Evolutionary conservation across 2,113 vertebrate genomes (phyloP), one percentile per base, ranked within the genome.

Genomic region (Sorex araneus): DNA sequence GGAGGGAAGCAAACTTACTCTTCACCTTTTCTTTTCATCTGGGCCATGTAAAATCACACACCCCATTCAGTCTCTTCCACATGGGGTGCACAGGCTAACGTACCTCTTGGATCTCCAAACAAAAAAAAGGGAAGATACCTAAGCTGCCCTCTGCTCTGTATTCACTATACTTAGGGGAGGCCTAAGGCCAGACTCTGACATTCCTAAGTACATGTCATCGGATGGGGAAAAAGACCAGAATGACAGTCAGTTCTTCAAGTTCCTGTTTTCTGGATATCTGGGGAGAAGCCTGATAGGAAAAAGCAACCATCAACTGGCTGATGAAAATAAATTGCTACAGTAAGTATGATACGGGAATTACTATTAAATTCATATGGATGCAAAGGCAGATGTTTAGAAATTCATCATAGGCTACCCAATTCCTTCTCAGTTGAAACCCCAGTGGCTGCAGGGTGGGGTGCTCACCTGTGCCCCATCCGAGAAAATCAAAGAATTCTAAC

Each of bases 281-380:
- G 64, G 32, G 76, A 79, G 28, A 87, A 43, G 40, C 28, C 77
- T 77, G 70, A 30, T 16, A 89, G 74, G 74, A 78, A 75, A 80
- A 69, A 70, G 8, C 1, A 23, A 88, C 74, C 27, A 89, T 81
- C 74, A 92, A 77, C 63, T 69, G 69, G 36, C 75, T 67, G 40
- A 36, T 71, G 80, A 77, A 92, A 90, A 83, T 47, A 76, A 82
- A 84, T 69, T 82, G 69, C 63, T 80, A n/a, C 84, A 94, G 73
- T 87, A 70, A 73, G 73, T 32, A 36, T 76, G 74, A 40, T 60
- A 36, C 15, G 64, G 63, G 54, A 89, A 81, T 87, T 80, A 34
- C 84, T 94, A 71, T 79, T 40, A 67, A 80, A 74, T 2, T 11
- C 47, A 10, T 0, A 0, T n/a, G 36, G 28, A 30, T 34, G 28